phyloP scores from a whole-genome alignment of 1,140 invertebrate genomes.

The Notospermus geniculatus region DNA sequence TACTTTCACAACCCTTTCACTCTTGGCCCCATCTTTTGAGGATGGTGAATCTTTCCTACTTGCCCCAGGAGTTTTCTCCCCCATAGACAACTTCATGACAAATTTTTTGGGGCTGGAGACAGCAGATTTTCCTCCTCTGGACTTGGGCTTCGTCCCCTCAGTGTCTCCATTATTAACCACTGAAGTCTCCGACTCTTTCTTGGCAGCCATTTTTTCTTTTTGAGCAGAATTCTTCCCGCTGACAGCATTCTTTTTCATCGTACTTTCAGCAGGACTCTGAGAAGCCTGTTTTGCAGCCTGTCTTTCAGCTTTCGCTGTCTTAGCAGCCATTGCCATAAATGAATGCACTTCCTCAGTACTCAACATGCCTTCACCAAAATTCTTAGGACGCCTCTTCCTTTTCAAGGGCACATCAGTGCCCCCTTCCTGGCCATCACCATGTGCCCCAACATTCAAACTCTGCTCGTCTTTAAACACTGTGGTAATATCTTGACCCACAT shows the following conservation, averaged over 20 bases:
- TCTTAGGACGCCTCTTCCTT: conserved; percentile 1
- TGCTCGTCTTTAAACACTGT: no score
- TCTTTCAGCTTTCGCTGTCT: not conserved
- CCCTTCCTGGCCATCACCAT: no score
- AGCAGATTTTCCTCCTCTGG: not conserved
- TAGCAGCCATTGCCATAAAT: not conserved
- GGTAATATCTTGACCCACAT: no score
- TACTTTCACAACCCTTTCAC: no score
- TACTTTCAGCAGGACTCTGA: not conserved
- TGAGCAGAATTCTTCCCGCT: not conserved
- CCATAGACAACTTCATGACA: no score
- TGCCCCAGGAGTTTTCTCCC: no score
- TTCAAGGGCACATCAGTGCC: not conserved
- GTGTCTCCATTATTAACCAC: not conserved
- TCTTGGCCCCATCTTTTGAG: no score
- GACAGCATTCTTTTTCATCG: not conserved
- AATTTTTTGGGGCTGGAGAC: no score
- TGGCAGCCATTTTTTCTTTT: conserved; percentile 1
- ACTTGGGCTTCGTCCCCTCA: not conserved
- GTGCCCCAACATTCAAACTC: no score
- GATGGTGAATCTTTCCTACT: no score
- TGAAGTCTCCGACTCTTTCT: not conserved
- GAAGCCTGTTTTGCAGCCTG: not conserved
- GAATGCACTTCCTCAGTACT: not conserved
- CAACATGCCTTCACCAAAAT: not conserved